Conservation (phyloP, 2,888 invertebrate genomes). For the Microplitis deprimator region DNA sequence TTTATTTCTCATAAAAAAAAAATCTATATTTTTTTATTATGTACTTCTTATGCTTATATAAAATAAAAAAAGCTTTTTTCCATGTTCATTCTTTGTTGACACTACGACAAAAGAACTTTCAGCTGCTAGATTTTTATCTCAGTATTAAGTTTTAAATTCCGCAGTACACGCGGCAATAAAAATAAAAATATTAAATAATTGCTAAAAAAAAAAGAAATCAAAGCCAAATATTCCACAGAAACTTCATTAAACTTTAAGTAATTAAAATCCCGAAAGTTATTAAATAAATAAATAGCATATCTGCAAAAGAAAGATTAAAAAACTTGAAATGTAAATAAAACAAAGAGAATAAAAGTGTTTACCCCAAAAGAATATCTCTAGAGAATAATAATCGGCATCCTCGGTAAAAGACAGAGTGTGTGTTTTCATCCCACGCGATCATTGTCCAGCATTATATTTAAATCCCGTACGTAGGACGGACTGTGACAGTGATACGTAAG, state of each 20-base stretch:
- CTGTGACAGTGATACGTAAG: slow-evolving; percentile 44
- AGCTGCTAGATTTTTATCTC: not conserved
- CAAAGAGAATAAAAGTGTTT: slow-evolving; percentile 3
- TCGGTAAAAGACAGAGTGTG: slow-evolving; percentile 41
- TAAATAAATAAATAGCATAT: no score
- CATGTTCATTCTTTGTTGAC: not conserved
- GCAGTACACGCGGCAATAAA: not conserved
- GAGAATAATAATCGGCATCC: slow-evolving; percentile 51
- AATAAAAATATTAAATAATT: not conserved
- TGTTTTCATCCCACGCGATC: slow-evolving; percentile 52
- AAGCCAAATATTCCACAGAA: no score
- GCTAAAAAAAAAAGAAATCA: not conserved
- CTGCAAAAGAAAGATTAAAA: no score
- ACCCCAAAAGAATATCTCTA: slow-evolving; percentile 22
- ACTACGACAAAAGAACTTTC: not conserved
- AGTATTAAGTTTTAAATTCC: not conserved
- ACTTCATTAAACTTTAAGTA: no score
- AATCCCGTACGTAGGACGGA: slow-evolving; percentile 53
- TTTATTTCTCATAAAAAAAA: not conserved
- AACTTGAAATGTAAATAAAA: not conserved
- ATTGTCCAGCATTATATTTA: slow-evolving; percentile 60
- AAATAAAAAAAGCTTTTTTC: no score
- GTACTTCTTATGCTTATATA: no score
- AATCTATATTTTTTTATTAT: no score
- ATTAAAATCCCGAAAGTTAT: no score